Percentiles rank a stretch among this genome's conserved stretches.
phyloP scores from a whole-genome alignment of 2,113 vertebrate species.

The Carassius gibelio region DNA sequence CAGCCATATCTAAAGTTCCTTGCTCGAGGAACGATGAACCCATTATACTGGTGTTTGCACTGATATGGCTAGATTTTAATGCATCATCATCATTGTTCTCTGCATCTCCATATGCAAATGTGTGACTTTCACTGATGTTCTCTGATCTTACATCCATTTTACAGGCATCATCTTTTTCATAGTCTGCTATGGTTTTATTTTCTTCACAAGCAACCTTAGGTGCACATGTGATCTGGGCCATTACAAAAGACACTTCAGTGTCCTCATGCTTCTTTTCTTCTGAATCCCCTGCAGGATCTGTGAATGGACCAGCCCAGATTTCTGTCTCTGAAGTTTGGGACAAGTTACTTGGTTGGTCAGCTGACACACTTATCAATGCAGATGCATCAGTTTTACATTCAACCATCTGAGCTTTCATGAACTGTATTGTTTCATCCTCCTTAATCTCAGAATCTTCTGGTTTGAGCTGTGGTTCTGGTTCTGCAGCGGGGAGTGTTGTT shows the following conservation, averaged over 20 bases:
- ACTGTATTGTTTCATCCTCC: no score
- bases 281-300: slow-evolving; percentile 34
- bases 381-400: slow-evolving; percentile 23
- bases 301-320: slow-evolving; percentile 11
- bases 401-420: not conserved
- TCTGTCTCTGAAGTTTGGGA: slow-evolving; percentile 43
- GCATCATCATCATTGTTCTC: not conserved
- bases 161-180: slow-evolving; percentile 28
- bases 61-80: slow-evolving; percentile 12
- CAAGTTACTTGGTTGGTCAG: slow-evolving; percentile 20
- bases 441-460: not conserved
- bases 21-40: slow-evolving; percentile 5
- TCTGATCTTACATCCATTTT: slow-evolving; percentile 34
- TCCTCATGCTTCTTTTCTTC: slow-evolving; percentile 52
- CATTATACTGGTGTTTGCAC: not conserved
- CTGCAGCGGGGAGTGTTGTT: slow-evolving; percentile 42
- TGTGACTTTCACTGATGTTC: slow-evolving; percentile 32
- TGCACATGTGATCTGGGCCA: slow-evolving; percentile 45
- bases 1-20: not conserved
- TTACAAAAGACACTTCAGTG: slow-evolving; percentile 53
- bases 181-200: slow-evolving; percentile 27
- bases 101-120: not conserved
- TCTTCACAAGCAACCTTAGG: slow-evolving; percentile 49
- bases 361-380: not conserved
- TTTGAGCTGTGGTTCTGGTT: slow-evolving; percentile 6